Conservation (phyloP, 2,888 invertebrate genomes). For the Chrysodeixis includens region DNA sequence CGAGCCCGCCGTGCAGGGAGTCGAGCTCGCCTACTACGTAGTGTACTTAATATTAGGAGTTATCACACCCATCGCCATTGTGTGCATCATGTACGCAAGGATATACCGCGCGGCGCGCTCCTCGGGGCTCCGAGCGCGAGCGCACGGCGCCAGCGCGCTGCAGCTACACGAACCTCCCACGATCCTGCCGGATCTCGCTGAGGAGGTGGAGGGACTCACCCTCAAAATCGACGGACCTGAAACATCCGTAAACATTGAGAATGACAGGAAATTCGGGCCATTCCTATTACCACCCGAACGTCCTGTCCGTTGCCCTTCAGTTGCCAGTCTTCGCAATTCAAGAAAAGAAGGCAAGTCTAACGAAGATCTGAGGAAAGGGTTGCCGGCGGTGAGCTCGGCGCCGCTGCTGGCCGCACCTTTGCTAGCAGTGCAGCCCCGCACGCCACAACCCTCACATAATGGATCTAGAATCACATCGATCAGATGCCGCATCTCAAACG, state of each 20-base stretch:
- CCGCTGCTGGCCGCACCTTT: conserved; percentile 84
- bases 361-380: conserved; percentile 78
- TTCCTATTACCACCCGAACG: conserved; percentile 84
- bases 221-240: conserved; percentile 82
- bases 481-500: conserved; percentile 94
- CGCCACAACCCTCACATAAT: conserved; percentile 82
- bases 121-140: conserved; percentile 88
- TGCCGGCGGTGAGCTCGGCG: conserved; percentile 87
- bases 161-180: conserved; percentile 85
- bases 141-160: conserved; percentile 85
- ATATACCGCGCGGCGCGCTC: conserved; percentile 94
- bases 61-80: conserved; percentile 88
- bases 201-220: conserved; percentile 84
- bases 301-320: conserved; percentile 83
- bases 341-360: conserved; percentile 82
- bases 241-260: conserved; percentile 64
- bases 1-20: conserved; percentile 72
- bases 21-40: conserved; percentile 78
- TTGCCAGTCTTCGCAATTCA: conserved; percentile 81
- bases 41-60: conserved; percentile 80
- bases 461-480: conserved; percentile 92
- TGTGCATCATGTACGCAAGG: conserved; percentile 93
- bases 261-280: conserved; percentile 81
- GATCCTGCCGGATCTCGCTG: conserved; percentile 79
- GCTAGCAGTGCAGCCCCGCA: conserved; percentile 74